Evolutionary conservation across 23 tunicate genomes (phyloP), one percentile per base, ranked within the genome.

Genomic region (Corella eumyota): DNA sequence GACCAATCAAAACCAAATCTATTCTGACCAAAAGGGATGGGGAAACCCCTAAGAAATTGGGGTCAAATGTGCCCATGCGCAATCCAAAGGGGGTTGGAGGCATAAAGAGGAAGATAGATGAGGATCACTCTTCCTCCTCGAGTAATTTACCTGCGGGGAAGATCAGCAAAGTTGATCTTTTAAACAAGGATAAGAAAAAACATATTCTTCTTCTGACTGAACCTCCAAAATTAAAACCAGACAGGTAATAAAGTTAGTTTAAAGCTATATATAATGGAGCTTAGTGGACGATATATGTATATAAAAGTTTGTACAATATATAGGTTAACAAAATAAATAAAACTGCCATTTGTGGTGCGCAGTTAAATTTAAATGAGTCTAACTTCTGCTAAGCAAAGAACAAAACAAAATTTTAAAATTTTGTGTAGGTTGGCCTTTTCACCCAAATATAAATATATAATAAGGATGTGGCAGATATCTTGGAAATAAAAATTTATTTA

Each of bases 11-110:
- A 33, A 58, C 82, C 3, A 75, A 66, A 58, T 75, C 82, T 24
- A 75, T 75, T 21, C 60, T 75, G n/a, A 50, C 66, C 25, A 75
- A 66, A 35, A 75, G 66, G 34, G 82, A 75, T 23, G 36, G 54
- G 6, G 75, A 70, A 25, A 17, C 77, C 34, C 13, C 25, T 30
- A 34, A 28, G 45, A 57, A 40, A 55, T n/a, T 52, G 32, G 19
- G 40, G 49, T 25, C 68, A 6, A 25, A 45, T 6, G 5, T 28
- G 1, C 52, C 66, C 6, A 9, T 66, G 15, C 20, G 60, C 53
- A 26, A 33, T 5, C 13, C 57, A 5, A 29, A 23, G 2, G 50
- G 56, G 49, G 26, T 25, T 27, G 72, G 66, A 46, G 45, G 60
- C 5, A 32, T 61, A 29, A 77, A 77, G 61, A 45, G 85, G 19